These are phyloP conservation scores for Chelon auratus DNA, from an alignment of 2,797 vertebrate genomes.

Conservation along the genomic window DNA sequence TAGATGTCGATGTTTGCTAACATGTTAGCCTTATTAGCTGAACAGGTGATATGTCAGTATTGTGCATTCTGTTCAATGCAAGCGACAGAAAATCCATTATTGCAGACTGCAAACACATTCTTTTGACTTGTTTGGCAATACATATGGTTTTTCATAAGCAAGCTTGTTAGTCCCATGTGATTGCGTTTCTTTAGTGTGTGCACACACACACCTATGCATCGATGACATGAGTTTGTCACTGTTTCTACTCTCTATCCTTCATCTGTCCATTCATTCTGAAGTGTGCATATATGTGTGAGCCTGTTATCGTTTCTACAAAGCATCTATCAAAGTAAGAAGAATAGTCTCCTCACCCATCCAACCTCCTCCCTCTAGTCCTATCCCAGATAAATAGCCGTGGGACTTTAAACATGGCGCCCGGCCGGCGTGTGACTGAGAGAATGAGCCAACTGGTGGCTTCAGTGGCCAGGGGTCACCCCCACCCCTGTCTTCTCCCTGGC, in stretches of 20 bases:
- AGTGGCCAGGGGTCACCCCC: conserved; percentile 77
- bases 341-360: conserved; percentile 24
- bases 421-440: conserved; percentile 82
- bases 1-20: too few relatives aligned
- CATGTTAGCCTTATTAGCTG: too few relatives aligned
- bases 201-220: neutral
- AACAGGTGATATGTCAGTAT: too few relatives aligned
- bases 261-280: conserved; percentile 12
- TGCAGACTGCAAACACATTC: too few relatives aligned
- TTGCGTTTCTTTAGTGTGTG: neutral
- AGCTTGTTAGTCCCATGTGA: neutral
- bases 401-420: conserved; percentile 83
- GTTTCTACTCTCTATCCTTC: conserved; percentile 15
- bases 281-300: conserved; percentile 23
- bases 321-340: conserved; percentile 47
- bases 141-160: neutral
- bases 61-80: too few relatives aligned
- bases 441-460: conserved; percentile 83
- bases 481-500: conserved; percentile 64
- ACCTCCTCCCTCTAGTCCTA: conserved; percentile 57
- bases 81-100: too few relatives aligned
- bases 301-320: conserved; percentile 41
- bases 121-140: too few relatives aligned
- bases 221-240: conserved; percentile 10
- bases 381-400: conserved; percentile 79